Percentiles rank a stretch among this genome's conserved stretches.
phyloP scores from a whole-genome alignment of 2,888 invertebrate genomes.

The Pinctada fucata region DNA sequence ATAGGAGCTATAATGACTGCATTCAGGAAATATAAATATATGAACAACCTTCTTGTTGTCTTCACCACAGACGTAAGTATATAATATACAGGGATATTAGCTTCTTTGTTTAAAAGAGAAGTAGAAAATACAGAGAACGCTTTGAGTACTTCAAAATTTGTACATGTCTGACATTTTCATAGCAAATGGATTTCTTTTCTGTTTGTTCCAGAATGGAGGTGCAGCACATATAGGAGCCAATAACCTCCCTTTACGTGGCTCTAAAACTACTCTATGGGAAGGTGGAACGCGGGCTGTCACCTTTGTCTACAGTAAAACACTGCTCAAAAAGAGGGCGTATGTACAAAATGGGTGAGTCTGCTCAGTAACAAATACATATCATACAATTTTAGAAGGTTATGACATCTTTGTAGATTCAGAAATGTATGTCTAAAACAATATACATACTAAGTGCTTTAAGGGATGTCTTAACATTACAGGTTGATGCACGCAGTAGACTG shows the following conservation, averaged over 20 bases:
- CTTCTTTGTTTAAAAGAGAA: no score
- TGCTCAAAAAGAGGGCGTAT: slow-evolving; percentile 60
- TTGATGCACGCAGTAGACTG: slow-evolving; percentile 78
- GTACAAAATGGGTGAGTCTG: slow-evolving; percentile 60
- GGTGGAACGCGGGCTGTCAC: slow-evolving; percentile 81
- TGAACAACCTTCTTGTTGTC: slow-evolving; percentile 88
- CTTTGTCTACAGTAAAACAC: slow-evolving; percentile 74
- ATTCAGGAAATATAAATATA: slow-evolving; percentile 82
- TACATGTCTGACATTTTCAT: no score
- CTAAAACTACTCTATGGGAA: slow-evolving; percentile 91
- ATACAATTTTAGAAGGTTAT: no score
- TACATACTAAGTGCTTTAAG: neutral
- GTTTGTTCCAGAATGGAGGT: slow-evolving; percentile 74
- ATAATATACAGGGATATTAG: neutral
- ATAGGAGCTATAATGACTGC: slow-evolving; percentile 86
- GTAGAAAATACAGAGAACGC: no score
- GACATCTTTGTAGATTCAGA: no score
- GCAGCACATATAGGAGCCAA: slow-evolving; percentile 74
- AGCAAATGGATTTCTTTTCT: no score
- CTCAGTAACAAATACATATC: no score
- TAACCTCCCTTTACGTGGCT: slow-evolving; percentile 77
- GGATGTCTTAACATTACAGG: slow-evolving; percentile 46
- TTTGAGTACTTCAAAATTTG: no score
- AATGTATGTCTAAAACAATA: no score
- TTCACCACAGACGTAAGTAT: slow-evolving; percentile 90